phyloP scores from a whole-genome alignment of 2,888 invertebrate genomes.

The Rhyacophila evoluta region DNA sequence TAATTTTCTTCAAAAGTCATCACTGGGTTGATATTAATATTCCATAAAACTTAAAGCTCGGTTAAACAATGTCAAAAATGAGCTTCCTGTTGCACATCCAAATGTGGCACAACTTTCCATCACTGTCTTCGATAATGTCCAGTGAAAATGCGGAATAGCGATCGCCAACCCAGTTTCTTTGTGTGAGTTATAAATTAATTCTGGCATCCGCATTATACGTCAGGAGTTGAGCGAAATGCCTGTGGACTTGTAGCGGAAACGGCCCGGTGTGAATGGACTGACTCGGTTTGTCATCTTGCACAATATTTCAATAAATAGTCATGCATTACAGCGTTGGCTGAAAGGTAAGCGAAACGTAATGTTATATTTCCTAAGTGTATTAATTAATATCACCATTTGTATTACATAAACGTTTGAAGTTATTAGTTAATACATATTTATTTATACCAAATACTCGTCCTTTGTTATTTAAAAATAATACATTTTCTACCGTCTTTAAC shows the following conservation, averaged over 20 bases:
- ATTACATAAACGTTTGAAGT: no score
- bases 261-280: conserved; percentile 10
- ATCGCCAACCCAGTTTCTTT: conserved; percentile 5
- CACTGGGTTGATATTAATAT: no score
- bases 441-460: no score
- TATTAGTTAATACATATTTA: no score
- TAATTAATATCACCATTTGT: no score
- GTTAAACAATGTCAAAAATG: background rate
- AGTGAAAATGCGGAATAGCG: conserved; percentile 1
- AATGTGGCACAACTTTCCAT: conserved; percentile 24
- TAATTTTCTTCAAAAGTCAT: no score
- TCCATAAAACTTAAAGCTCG: background rate
- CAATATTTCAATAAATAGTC: conserved; percentile 1
- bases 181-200: conserved; percentile 22
- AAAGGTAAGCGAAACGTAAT: no score
- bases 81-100: conserved; percentile 7
- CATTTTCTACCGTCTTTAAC: no score
- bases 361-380: no score
- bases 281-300: conserved; percentile 1
- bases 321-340: background rate
- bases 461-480: no score
- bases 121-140: conserved; percentile 24
- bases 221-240: conserved; percentile 3
- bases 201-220: conserved; percentile 9
- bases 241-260: conserved; percentile 1